Percentiles rank a stretch among this genome's conserved stretches.
phyloP scores from a whole-genome alignment of 2,797 vertebrate genomes.

The Salarias fasciatus region DNA sequence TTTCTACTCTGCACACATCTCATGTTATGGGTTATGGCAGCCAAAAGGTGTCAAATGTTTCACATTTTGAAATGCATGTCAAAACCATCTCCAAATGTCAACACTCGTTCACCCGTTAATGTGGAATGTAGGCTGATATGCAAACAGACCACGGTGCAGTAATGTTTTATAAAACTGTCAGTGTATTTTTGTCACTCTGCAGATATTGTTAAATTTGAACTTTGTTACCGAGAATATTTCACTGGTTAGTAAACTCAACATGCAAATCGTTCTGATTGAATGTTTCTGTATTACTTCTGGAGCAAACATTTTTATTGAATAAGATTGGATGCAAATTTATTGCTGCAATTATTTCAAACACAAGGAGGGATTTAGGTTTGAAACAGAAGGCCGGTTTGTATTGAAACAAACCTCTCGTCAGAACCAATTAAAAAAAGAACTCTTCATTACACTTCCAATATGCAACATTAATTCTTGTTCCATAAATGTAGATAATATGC shows the following conservation, averaged over 20 bases:
- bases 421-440: background rate
- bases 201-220: slow-evolving; percentile 12
- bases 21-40: background rate
- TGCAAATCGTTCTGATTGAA: background rate
- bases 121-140: background rate
- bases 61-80: slow-evolving; percentile 25
- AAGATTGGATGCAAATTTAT: too few species aligned
- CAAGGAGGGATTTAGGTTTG: slow-evolving; percentile 2
- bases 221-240: slow-evolving; percentile 10
- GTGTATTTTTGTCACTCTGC: slow-evolving; percentile 4
- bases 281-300: too few species aligned
- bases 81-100: background rate
- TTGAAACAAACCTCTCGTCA: slow-evolving; percentile 2
- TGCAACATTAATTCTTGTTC: slow-evolving; percentile 1
- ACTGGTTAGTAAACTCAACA: slow-evolving; percentile 1
- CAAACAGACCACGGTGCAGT: background rate
- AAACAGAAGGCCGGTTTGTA: slow-evolving; percentile 8
- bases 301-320: too few species aligned
- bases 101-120: slow-evolving; percentile 2
- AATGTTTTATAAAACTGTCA: background rate
- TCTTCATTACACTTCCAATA: background rate
- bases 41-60: slow-evolving; percentile 2
- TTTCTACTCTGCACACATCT: slow-evolving; percentile 17
- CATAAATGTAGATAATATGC: slow-evolving; percentile 14
- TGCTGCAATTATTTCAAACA: slow-evolving; percentile 1